Conservation (phyloP, 1,140 invertebrate genomes). For the Panagrolaimus sp. region DNA sequence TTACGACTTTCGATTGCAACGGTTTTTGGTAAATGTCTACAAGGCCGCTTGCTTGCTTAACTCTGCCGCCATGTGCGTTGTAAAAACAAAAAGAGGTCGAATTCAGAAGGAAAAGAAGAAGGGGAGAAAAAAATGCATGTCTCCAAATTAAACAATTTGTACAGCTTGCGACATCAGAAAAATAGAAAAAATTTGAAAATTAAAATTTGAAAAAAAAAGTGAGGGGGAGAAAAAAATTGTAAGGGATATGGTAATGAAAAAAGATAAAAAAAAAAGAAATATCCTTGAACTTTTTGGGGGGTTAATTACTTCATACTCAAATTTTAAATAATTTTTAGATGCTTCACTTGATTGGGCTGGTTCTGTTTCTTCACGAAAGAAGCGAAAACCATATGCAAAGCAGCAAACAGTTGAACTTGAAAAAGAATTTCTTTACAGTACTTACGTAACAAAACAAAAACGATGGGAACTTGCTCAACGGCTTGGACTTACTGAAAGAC, state of each 20-base stretch:
- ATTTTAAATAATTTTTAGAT: slow-evolving; percentile 24
- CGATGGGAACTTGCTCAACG: slow-evolving; percentile 89
- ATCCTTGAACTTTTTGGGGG: slow-evolving; percentile 5
- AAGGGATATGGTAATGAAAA: not conserved
- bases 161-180: too few relatives aligned
- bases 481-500: slow-evolving; percentile 83
- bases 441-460: slow-evolving; percentile 93
- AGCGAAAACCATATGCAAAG: slow-evolving; percentile 92
- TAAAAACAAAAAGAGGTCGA: too few relatives aligned
- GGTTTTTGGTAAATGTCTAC: slow-evolving; percentile 1
- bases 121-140: not conserved
- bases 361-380: slow-evolving; percentile 79
- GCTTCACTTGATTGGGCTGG: slow-evolving; percentile 80
- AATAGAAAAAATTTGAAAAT: slow-evolving; percentile 1
- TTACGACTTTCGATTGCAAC: slow-evolving; percentile 17
- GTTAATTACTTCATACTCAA: not conserved
- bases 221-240: not conserved
- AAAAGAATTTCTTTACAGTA: slow-evolving; percentile 90
- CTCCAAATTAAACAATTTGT: slow-evolving; percentile 11
- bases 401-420: slow-evolving; percentile 89
- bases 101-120: too few relatives aligned
- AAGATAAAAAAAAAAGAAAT: not conserved
- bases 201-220: slow-evolving; percentile 1
- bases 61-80: not conserved
- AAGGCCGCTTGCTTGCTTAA: slow-evolving; percentile 2